Evolutionary conservation across 2,113 vertebrate species (phyloP).

Genomic region (Calonectris borealis): DNA sequence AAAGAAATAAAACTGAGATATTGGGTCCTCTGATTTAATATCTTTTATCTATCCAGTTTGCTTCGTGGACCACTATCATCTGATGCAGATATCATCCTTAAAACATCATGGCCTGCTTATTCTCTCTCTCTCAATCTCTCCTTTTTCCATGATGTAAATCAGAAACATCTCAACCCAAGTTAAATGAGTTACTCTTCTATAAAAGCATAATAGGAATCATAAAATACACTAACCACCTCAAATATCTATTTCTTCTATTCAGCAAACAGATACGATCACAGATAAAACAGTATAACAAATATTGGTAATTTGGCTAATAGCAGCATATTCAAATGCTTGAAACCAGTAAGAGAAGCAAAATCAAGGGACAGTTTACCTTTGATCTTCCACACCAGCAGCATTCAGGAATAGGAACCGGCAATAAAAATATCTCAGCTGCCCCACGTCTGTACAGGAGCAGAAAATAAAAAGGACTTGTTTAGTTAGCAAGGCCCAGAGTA

Average conservation of each 20-base stretch:
- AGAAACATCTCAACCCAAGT: not conserved
- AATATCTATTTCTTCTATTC: not conserved
- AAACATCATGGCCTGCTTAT: not conserved
- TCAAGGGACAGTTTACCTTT: not conserved
- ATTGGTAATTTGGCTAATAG: not conserved
- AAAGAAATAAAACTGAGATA: not conserved
- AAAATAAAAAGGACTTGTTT: not conserved
- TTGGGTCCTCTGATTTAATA: not conserved
- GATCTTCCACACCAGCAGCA: not conserved
- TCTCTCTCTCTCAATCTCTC: not conserved
- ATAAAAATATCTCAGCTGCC: not conserved
- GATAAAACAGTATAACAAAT: not conserved
- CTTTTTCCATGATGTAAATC: not conserved
- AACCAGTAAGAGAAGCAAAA: not conserved
- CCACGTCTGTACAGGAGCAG: not conserved
- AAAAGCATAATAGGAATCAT: not conserved
- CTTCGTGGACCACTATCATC: not conserved
- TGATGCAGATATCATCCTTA: not conserved
- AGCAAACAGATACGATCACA: not conserved
- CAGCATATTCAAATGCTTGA: not conserved
- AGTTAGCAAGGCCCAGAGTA: not conserved
- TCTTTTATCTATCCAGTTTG: not conserved
- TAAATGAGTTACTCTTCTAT: not conserved
- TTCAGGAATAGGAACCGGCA: not conserved
- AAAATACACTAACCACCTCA: not conserved